These are phyloP conservation scores for Porites lutea DNA, from an alignment of 64 coral and sea anemone genomes.

Conservation along the genomic window DNA sequence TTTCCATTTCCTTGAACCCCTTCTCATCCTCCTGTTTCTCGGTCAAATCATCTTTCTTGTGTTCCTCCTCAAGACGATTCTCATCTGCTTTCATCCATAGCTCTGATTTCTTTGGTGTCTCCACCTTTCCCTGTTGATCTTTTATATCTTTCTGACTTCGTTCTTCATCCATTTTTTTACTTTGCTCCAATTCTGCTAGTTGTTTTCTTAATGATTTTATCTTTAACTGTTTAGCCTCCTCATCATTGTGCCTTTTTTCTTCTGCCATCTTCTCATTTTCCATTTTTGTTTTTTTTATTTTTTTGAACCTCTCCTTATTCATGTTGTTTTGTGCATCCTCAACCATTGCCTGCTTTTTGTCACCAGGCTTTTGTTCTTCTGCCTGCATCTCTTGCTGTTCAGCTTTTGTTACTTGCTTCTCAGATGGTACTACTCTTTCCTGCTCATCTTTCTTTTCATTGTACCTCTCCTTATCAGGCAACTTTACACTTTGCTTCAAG, in stretches of 20 bases:
- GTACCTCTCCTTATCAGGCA: neutral
- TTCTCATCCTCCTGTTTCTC: neutral
- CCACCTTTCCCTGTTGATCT: neutral
- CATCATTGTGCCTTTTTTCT: neutral
- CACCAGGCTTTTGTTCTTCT: neutral
- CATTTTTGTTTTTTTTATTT: neutral
- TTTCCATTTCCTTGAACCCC: neutral
- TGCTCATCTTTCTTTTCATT: slow-evolving; percentile 3
- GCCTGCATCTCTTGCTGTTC: neutral
- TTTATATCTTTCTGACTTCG: neutral
- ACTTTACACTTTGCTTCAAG: neutral
- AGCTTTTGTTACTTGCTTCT: too few species aligned
- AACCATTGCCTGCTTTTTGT: neutral
- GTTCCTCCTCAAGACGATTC: too few species aligned
- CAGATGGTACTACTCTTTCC: neutral
- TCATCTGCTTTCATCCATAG: neutral
- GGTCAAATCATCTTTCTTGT: too few species aligned
- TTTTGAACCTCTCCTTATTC: neutral
- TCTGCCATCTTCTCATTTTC: neutral
- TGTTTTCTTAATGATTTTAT: neutral
- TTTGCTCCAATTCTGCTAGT: neutral
- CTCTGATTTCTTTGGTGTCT: neutral
- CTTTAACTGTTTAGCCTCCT: slow-evolving; percentile 6
- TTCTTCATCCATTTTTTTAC: neutral
- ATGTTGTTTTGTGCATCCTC: neutral